Base-by-base conservation (phyloP, 2,888 invertebrate species). In the Dilophus febrilis region DNA sequence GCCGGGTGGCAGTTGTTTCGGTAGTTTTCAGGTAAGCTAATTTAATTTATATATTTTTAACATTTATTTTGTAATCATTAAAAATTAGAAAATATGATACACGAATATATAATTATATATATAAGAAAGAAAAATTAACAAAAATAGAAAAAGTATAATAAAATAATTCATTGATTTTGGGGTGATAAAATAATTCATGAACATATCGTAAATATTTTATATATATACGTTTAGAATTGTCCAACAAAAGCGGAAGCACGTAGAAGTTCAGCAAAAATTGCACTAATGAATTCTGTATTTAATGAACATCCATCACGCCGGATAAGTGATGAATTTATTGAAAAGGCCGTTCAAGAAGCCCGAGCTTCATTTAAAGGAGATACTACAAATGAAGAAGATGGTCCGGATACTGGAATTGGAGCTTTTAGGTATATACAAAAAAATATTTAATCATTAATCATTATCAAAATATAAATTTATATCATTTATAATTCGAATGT, bases 271-370 rank as follows among this genome's bases (percentile, higher is more conserved):
- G 92, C 92, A 2, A 91, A 92, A 67, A 91, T 92, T 49, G 92
- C 92, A 2, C 67, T 92, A 14, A 92, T 92, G 91, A 92, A 92
- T 66, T 91, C 90, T 10, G 90, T 92, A 37, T 92, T 92, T 64
- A 92, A 92, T 59, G 92, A 92, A 54, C 92, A 92, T 62, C 91
- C 91, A 32, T 87, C 88, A 2, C 67, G 92, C 42, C 74, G 83
- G 50, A 92, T 92, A 52, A 85, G 88, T 5, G 90, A 91, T 55
- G 87, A 88, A 54, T 92, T 92, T 59, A 90, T 92, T 40, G 86
- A 88, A 58, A 87, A 87, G 63, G 91, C 92, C 28, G 85, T 92
- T 28, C 73, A 80, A 14, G 91, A 92, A 61, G 92, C 92, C n/a
- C 69, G 85, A 36, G 77, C 82, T 27, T 86, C 87, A 33, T 86